Evolutionary conservation across 2,888 invertebrate genomes (phyloP).

Genomic region (Operophtera brumata): DNA sequence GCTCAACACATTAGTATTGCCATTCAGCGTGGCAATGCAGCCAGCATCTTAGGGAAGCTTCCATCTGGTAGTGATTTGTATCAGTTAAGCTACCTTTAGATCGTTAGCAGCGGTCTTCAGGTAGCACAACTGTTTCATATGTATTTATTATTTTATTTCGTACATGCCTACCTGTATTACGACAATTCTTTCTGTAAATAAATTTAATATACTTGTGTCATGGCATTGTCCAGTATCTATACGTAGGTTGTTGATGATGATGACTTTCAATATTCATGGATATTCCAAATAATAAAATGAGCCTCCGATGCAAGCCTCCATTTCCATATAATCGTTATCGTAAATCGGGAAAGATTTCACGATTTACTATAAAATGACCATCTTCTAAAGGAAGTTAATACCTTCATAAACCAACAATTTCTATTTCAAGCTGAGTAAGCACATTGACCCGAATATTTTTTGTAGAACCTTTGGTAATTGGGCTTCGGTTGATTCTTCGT

Average conservation of each 20-base stretch:
- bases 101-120: no score
- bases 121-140: no score
- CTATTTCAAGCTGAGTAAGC: constrained; percentile 7
- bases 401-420: constrained; percentile 16
- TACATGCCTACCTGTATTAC: no score
- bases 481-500: neutral
- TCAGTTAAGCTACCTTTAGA: no score
- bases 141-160: no score
- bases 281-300: constrained; percentile 10
- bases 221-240: no score
- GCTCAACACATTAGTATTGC: no score
- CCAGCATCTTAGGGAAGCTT: no score
- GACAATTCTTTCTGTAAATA: no score
- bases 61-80: no score
- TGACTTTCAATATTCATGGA: constrained; percentile 3
- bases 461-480: constrained; percentile 5
- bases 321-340: constrained; percentile 10
- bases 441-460: constrained; percentile 3
- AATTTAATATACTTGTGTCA: neutral
- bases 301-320: constrained; percentile 1
- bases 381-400: constrained; percentile 8
- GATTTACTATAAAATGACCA: constrained; percentile 6
- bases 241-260: no score
- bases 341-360: constrained; percentile 17
- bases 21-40: no score